These are phyloP conservation scores for Apogon talboti DNA, from an alignment of 2,797 vertebrate species.

Conservation along the genomic window DNA sequence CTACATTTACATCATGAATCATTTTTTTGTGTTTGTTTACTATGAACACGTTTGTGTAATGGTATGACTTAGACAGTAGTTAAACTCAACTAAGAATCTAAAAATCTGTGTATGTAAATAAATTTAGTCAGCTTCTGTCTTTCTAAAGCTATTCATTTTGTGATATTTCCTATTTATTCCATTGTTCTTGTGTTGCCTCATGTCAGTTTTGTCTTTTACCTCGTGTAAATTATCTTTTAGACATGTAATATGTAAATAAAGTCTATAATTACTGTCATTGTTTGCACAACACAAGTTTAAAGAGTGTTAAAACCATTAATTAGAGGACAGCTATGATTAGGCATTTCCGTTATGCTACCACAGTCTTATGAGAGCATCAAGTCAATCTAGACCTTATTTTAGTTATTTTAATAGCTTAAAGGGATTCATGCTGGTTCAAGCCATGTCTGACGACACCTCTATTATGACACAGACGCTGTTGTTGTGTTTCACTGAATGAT, in stretches of 20 bases:
- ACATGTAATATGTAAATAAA: constrained; percentile 1
- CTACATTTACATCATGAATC: background rate
- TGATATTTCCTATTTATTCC: background rate
- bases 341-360: constrained; percentile 16
- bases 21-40: background rate
- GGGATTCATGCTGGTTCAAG: constrained; percentile 50
- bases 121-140: background rate
- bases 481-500: constrained; percentile 14
- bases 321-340: constrained; percentile 18
- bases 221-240: background rate
- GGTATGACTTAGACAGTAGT: no score
- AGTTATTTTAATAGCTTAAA: constrained; percentile 42
- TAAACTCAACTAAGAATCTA: background rate
- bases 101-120: constrained; percentile 1
- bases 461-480: constrained; percentile 1
- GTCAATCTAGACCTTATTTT: constrained; percentile 7
- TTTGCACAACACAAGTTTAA: constrained; percentile 19
- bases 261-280: constrained; percentile 1
- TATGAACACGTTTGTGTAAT: background rate
- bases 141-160: background rate
- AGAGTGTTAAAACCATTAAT: constrained; percentile 11
- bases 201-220: background rate
- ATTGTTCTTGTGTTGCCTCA: background rate
- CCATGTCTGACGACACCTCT: constrained; percentile 17
- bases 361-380: constrained; percentile 18